Conservation (phyloP, 2,113 vertebrate species). For the Thermophis baileyi region DNA sequence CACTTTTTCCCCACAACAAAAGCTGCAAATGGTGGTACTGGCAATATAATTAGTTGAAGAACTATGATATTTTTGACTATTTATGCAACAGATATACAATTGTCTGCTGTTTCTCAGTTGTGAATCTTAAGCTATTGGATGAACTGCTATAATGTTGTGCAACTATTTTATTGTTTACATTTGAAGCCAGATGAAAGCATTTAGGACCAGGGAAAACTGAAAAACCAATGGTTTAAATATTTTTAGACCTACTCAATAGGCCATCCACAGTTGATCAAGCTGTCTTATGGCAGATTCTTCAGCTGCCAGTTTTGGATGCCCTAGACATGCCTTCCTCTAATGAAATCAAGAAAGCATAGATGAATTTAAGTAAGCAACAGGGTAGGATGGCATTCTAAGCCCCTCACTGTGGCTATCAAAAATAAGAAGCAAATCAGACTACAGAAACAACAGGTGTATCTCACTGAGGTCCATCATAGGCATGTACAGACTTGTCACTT, state of each 20-base stretch:
- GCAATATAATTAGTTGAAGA: neutral
- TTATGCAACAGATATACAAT: neutral
- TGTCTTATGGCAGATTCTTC: neutral
- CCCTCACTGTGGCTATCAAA: neutral
- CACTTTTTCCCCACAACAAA: neutral
- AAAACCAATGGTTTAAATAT: neutral
- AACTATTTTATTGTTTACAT: neutral
- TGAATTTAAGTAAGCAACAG: neutral
- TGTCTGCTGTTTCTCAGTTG: neutral
- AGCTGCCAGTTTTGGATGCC: neutral
- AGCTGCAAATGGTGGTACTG: neutral
- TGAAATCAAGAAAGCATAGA: neutral
- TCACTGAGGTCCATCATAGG: neutral
- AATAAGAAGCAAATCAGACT: neutral
- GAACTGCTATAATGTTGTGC: neutral
- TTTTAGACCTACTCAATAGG: neutral
- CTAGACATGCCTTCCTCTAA: neutral
- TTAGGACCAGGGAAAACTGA: neutral
- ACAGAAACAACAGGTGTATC: neutral
- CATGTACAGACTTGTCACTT: neutral
- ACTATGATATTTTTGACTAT: neutral
- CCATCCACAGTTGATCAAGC: neutral
- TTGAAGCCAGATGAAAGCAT: neutral
- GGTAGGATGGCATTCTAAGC: neutral
- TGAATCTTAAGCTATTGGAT: neutral